These are phyloP conservation scores for Watsonalla binaria DNA, from an alignment of 2,888 invertebrate species.

Conservation along the genomic window DNA sequence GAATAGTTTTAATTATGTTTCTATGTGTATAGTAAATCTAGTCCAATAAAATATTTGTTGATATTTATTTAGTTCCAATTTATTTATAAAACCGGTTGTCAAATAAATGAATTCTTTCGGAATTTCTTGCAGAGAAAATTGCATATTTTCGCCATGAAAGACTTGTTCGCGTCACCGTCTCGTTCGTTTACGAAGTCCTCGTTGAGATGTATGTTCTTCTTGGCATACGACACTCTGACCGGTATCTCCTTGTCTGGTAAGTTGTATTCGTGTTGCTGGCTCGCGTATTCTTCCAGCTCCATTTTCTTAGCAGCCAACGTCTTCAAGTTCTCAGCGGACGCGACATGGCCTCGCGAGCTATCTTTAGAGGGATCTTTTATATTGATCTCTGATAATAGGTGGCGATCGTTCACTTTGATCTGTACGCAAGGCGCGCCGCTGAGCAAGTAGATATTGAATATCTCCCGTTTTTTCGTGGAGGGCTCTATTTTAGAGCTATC, in stretches of 20 bases:
- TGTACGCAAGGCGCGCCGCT: conserved; percentile 37
- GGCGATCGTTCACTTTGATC: conserved; percentile 49
- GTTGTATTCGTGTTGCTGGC: conserved; percentile 19
- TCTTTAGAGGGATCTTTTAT: conserved; percentile 32
- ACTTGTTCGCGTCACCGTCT: conserved; percentile 36
- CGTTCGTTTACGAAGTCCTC: conserved; percentile 38
- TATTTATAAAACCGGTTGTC: conserved; percentile 6
- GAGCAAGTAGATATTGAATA: conserved; percentile 44
- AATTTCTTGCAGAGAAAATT: conserved; percentile 56
- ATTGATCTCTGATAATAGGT: conserved; percentile 55
- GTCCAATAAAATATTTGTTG: conserved; percentile 64
- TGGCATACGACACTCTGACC: conserved; percentile 52
- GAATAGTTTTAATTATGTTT: conserved; percentile 43
- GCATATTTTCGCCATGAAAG: conserved; percentile 57
- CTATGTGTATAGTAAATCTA: conserved; percentile 48
- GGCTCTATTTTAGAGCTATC: conserved; percentile 17
- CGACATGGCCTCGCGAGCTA: conserved; percentile 26
- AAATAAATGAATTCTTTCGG: conserved; percentile 37
- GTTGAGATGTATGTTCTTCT: conserved; percentile 54
- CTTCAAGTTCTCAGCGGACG: conserved; percentile 55
- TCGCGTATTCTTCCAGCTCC: conserved; percentile 39
- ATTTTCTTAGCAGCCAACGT: conserved; percentile 45
- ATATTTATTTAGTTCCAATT: conserved; percentile 19
- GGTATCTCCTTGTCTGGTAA: conserved; percentile 54
- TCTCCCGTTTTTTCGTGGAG: conserved; percentile 31